Percentiles rank a stretch among this genome's conserved stretches.
These are phyloP conservation scores for Siphamia tubifer DNA, from an alignment of 2,113 vertebrate genomes.

Conservation along the genomic window DNA sequence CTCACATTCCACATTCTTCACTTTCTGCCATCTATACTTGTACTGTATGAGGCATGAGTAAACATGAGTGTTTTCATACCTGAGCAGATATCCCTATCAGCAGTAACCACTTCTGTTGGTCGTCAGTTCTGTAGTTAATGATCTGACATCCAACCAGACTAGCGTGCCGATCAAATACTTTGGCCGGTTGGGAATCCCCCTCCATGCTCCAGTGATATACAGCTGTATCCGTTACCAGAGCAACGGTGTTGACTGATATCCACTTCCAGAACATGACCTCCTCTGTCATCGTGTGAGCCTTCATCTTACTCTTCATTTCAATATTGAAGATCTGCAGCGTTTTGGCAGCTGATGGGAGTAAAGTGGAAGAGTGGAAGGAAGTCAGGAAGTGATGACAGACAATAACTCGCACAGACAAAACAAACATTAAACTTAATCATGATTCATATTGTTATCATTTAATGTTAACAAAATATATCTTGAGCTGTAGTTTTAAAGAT, in stretches of 20 bases:
- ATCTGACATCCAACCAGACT: conserved; percentile 91
- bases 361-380: neutral
- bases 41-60: neutral
- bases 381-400: neutral
- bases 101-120: conserved; percentile 91
- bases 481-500: no score
- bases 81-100: conserved; percentile 93
- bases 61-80: conserved; percentile 67
- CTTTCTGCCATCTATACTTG: neutral
- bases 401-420: neutral
- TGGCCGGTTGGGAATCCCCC: conserved; percentile 88
- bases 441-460: no score
- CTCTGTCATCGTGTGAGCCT: conserved; percentile 91
- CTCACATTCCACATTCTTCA: neutral
- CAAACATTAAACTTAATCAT: neutral
- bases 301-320: conserved; percentile 96
- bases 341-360: conserved; percentile 84
- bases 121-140: conserved; percentile 92
- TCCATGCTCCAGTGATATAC: conserved; percentile 96
- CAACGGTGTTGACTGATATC: conserved; percentile 91
- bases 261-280: conserved; percentile 96
- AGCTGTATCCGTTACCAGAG: conserved; percentile 88
- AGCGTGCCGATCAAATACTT: conserved; percentile 90
- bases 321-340: conserved; percentile 96
- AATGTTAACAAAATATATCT: no score